Evolutionary conservation across 2,888 invertebrate genomes (phyloP), one percentile per base, ranked within the genome.

Genomic region (Leucoma salicis): DNA sequence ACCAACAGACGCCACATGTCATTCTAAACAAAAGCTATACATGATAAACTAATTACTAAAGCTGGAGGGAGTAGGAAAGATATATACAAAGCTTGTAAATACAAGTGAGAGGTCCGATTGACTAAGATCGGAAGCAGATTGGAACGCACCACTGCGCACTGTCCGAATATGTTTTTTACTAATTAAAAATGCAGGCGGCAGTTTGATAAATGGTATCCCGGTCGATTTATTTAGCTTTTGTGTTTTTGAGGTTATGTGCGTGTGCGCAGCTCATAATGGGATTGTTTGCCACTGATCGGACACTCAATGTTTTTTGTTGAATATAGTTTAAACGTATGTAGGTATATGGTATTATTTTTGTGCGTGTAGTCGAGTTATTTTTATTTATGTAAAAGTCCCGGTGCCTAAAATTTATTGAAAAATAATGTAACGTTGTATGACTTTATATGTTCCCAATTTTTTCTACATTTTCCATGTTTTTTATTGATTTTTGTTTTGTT

Each of bases 31-130:
- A 82, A 84, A 81, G 78, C 75, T 68, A 66, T 77, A 84, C 83
- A 85, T 81, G 82, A 83, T 82, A 82, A 82, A 76, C 83, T 88
- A 88, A 88, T 87, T 88, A 87, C 78, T 67, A 64, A 66, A 70
- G 57, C 53, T 49, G 33, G 59, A 35, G 11, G 41, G 68, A 82
- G 31, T 46, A 64, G 48, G 78, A 80, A 18, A 31, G 53, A 39
- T 3, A 48, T 48, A 70, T 16, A 24, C 1, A 5, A 7, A 35
- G 37, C n/a, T 24, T 6, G 18, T 18, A 25, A 52, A 66, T 51
- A 58, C 15, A 65, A 82, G 42, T 32, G 74, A 57, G 74, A 77
- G 44, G 54, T 47, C 40, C 37, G 42, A 46, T 36, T 48, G 42
- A 35, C 57, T 46, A 58, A 81, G 86, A 87, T 88, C 81, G 88